Evolutionary conservation across 2,888 invertebrate genomes (phyloP).

Genomic region (Drosophila cracens): DNA sequence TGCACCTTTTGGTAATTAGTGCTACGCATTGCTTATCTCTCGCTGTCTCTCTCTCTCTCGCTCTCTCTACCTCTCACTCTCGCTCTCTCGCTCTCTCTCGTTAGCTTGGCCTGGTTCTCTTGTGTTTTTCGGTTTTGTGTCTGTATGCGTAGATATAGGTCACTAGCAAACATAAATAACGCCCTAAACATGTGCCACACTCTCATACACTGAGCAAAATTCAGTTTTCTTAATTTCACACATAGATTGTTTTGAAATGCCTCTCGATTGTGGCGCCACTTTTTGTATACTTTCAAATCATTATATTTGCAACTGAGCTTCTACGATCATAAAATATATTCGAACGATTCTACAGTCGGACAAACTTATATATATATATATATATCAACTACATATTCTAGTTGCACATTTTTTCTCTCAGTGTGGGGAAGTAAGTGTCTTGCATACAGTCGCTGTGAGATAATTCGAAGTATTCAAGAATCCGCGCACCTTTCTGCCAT

Average conservation of each 20-base stretch:
- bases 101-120: neutral
- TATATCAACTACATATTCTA: neutral
- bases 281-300: neutral
- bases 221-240: too few species aligned
- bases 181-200: constrained; percentile 36
- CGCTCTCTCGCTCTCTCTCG: neutral
- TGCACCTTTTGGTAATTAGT: constrained; percentile 42
- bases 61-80: neutral
- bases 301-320: neutral
- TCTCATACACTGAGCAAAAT: constrained; percentile 35
- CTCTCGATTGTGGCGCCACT: neutral
- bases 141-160: constrained; percentile 57
- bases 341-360: neutral
- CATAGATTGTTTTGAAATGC: neutral
- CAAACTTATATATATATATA: neutral
- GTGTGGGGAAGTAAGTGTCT: constrained; percentile 24
- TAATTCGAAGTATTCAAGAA: constrained; percentile 34
- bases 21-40: constrained; percentile 16
- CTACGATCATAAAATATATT: neutral
- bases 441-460: constrained; percentile 14
- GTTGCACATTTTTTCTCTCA: constrained; percentile 27
- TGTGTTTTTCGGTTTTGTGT: neutral
- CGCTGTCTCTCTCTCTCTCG: neutral
- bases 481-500: constrained; percentile 36
- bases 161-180: constrained; percentile 70